These are phyloP conservation scores for Heliopora coerulea DNA, from an alignment of 92 coral and sea anemone species.

Conservation along the genomic window DNA sequence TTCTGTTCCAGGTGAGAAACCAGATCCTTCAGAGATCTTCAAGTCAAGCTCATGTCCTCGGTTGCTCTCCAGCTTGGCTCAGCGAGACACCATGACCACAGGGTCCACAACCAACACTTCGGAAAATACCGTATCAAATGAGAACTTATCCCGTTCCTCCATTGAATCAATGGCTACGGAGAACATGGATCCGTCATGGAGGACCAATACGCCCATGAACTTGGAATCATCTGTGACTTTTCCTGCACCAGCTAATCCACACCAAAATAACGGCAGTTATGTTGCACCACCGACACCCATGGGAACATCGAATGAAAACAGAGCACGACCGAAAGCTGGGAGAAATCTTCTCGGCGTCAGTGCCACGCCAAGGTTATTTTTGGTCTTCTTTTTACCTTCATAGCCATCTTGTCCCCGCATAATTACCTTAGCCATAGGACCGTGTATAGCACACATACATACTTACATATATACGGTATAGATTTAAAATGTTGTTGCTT, in stretches of 20 bases:
- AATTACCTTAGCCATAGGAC: too few species aligned
- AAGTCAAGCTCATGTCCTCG: slow-evolving; percentile 84
- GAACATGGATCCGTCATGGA: slow-evolving; percentile 89
- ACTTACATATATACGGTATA: too few species aligned
- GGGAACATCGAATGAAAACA: slow-evolving; percentile 69
- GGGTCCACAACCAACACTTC: slow-evolving; percentile 71
- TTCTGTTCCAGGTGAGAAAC: slow-evolving; percentile 75
- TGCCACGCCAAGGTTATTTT: slow-evolving; percentile 75
- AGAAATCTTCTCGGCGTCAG: slow-evolving; percentile 81
- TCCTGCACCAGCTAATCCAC: slow-evolving; percentile 38
- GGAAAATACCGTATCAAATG: slow-evolving; percentile 60
- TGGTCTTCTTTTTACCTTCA: too few species aligned
- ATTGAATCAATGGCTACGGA: slow-evolving; percentile 85
- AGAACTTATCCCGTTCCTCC: slow-evolving; percentile 57
- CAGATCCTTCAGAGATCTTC: slow-evolving; percentile 87
- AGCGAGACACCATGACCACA: slow-evolving; percentile 77
- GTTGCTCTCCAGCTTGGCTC: slow-evolving; percentile 61
- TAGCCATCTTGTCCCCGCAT: too few species aligned
- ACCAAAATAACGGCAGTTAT: slow-evolving; percentile 51
- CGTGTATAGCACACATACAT: too few species aligned
- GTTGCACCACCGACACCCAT: slow-evolving; percentile 69
- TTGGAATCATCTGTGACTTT: slow-evolving; percentile 26
- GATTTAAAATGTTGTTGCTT: too few species aligned
- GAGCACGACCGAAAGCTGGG: slow-evolving; percentile 82
- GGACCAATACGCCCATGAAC: slow-evolving; percentile 48